These are phyloP conservation scores for Homarus americanus DNA, from an alignment of 1,140 invertebrate genomes.

Conservation along the genomic window DNA sequence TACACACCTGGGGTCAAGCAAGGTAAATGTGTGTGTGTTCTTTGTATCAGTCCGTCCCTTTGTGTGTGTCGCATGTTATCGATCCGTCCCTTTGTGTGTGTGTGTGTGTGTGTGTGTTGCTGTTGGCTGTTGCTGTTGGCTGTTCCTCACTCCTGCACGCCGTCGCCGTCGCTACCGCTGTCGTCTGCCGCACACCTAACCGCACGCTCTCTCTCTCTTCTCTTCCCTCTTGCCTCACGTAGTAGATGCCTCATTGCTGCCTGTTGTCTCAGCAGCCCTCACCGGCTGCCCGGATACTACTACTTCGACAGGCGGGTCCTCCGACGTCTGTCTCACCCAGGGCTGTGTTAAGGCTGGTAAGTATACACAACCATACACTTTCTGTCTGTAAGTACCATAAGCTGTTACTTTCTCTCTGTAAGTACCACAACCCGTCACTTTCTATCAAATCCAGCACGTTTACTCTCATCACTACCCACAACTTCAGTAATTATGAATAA, in stretches of 20 bases:
- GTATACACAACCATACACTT: too few species aligned
- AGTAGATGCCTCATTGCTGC: constrained; percentile 16
- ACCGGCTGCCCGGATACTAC: background rate
- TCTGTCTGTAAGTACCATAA: too few species aligned
- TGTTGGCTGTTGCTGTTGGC: background rate
- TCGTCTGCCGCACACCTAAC: constrained; percentile 42
- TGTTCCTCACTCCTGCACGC: background rate
- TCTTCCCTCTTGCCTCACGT: constrained; percentile 13
- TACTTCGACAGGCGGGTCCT: background rate
- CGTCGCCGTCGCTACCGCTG: background rate
- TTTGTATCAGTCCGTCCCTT: too few species aligned
- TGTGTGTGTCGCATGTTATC: too few species aligned
- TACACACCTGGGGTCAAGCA: too few species aligned
- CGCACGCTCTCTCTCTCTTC: constrained; percentile 16
- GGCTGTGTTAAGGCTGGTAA: constrained; percentile 78
- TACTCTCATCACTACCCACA: background rate
- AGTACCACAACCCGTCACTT: too few species aligned
- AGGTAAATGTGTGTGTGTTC: too few species aligned
- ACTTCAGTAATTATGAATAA: too few species aligned
- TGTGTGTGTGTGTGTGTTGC: too few species aligned
- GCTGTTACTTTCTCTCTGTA: too few species aligned
- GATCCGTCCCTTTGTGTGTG: too few species aligned
- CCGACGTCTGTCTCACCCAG: constrained; percentile 76
- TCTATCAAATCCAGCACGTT: too few species aligned
- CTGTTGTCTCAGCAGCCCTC: constrained; percentile 42